Evolutionary conservation across 2,113 vertebrate genomes (phyloP), one percentile per base, ranked within the genome.

Genomic region (Oceanodroma tethys): DNA sequence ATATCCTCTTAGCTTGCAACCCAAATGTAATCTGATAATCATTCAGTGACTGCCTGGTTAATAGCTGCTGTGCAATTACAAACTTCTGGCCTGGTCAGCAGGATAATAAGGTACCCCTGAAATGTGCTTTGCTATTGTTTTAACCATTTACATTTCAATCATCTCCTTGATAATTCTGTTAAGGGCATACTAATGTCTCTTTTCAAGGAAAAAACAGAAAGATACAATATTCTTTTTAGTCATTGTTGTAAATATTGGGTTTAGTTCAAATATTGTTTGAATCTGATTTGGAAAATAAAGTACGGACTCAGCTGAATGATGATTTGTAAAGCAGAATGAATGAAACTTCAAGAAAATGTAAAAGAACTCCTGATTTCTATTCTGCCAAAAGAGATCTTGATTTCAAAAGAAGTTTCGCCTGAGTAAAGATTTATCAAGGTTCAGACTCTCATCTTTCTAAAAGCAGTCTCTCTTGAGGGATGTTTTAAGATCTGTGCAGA

Each of bases 341-440:
- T 73, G 60, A 65, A 91, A 90, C 17, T 65, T 58, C 18, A 14
- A 68, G 36, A 70, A 65, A 80, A 43, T 0, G 0, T 80, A 68
- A 66, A 87, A 87, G 52, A 92, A 36, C 13, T 82, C 60, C 47
- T 56, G 22, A 62, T 91, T 91, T 92, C 60, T 94, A 2, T 89
- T 86, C 65, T 20, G 53, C 52, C 22, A 56, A 52, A 92, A 65
- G 36, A 82, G 11, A 62, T 89, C 50, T 81, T 80, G 60, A 50
- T 87, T 95, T 80, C 84, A 80, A 13, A 40, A 53, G n/a, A 60
- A 93, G n/a, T 91, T 89, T 90, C 86, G 26, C 50, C 74, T 55
- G 81, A 76, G 81, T 79, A 94, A 97, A 87, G 73, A 68, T 92
- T 82, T 96, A 53, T 87, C 73, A 85, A 59, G 58, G 82, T 85